Conservation (phyloP, 2,888 invertebrate genomes). For the Mimas tiliae region DNA sequence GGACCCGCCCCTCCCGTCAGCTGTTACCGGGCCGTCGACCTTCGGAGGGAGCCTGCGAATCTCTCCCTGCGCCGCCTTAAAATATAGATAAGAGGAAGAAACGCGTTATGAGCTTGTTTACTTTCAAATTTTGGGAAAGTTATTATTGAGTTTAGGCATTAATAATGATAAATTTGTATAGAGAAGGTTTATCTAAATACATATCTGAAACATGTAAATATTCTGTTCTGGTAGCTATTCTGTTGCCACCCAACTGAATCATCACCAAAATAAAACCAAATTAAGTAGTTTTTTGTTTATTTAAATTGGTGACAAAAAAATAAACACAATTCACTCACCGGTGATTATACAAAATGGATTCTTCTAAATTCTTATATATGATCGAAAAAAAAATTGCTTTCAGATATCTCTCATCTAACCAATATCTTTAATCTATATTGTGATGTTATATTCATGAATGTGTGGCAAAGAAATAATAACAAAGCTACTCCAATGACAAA, state of each 20-base stretch:
- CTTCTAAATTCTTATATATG: no score
- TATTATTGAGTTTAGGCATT: neutral
- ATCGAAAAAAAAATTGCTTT: neutral
- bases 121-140: neutral
- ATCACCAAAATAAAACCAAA: no score
- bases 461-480: neutral
- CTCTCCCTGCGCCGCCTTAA: constrained; percentile 32
- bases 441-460: neutral
- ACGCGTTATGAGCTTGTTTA: constrained; percentile 1
- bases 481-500: neutral
- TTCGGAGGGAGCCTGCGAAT: constrained; percentile 44
- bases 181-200: neutral
- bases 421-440: neutral
- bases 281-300: no score
- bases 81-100: constrained; percentile 23
- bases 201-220: no score
- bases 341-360: no score
- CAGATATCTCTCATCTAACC: neutral
- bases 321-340: no score
- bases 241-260: no score
- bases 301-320: no score
- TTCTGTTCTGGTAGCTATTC: no score
- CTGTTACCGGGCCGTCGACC: constrained; percentile 71
- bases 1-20: constrained; percentile 69
- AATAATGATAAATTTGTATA: neutral